Evolutionary conservation across 2,113 vertebrate species (phyloP).

Genomic region (Oncorhynchus masou): DNA sequence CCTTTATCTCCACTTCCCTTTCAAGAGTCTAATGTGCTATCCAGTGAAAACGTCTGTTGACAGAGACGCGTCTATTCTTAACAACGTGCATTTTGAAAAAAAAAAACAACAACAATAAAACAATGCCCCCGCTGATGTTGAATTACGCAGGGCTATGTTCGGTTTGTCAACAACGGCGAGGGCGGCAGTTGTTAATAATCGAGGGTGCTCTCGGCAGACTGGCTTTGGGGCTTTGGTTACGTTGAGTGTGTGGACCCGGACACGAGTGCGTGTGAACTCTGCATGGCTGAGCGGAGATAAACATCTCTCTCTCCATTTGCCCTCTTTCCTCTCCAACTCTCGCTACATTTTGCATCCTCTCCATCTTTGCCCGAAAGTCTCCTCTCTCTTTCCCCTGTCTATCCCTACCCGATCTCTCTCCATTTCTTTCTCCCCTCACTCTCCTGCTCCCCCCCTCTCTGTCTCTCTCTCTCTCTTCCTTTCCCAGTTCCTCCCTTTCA

Average conservation of each 20-base stretch:
- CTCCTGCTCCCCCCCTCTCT: neutral
- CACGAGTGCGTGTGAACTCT: constrained; percentile 22
- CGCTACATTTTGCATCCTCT: too few relatives aligned
- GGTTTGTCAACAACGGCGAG: constrained; percentile 33
- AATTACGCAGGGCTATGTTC: constrained; percentile 47
- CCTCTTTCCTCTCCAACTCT: neutral
- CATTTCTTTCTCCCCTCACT: neutral
- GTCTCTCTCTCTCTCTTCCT: neutral
- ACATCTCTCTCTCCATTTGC: constrained; percentile 16
- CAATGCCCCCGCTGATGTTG: constrained; percentile 22
- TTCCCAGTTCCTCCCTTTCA: neutral
- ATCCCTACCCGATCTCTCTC: neutral
- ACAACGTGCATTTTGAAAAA: constrained; percentile 38
- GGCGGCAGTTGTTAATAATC: neutral
- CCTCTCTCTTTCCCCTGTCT: neutral
- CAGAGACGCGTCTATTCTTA: constrained; percentile 46
- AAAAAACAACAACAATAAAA: constrained; percentile 25
- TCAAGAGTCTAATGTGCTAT: constrained; percentile 30
- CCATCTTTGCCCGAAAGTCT: neutral
- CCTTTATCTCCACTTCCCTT: constrained; percentile 20
- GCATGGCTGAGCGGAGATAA: constrained; percentile 48
- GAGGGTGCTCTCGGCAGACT: constrained; percentile 27
- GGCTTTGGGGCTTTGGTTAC: neutral
- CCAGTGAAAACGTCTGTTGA: constrained; percentile 33
- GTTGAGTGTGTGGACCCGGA: constrained; percentile 25